A percentile compares a stretch with the other conserved stretches of the same genome.
Conservation (phyloP, 2,888 invertebrate species). For the Scaptodrosophila latifasciaeformis region DNA sequence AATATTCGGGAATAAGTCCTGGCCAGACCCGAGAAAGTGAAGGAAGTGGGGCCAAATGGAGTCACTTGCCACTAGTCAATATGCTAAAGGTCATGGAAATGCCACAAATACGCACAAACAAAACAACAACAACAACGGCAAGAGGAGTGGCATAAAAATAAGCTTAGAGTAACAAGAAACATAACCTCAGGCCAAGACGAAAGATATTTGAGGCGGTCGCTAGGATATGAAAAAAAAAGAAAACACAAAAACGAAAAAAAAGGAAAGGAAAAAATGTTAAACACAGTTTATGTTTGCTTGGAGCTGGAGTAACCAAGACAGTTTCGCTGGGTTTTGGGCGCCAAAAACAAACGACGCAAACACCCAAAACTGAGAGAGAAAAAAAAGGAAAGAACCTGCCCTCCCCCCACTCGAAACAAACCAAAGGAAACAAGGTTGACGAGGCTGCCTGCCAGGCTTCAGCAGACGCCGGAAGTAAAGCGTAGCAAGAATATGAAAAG, state of each 20-base stretch:
- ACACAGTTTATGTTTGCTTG: conserved; percentile 63
- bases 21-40: no score
- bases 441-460: conserved; percentile 25
- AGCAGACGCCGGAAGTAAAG: no score
- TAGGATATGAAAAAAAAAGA: no score
- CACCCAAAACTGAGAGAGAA: conserved; percentile 52
- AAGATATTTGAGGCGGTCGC: conserved; percentile 57
- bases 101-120: conserved; percentile 15
- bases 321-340: conserved; percentile 39
- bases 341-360: conserved; percentile 45
- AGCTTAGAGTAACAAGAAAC: conserved; percentile 21
- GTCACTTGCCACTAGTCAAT: conserved; percentile 59
- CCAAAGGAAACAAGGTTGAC: no score
- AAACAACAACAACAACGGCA: conserved; percentile 6
- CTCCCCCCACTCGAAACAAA: not conserved
- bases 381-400: conserved; percentile 19
- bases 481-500: no score
- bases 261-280: conserved; percentile 46
- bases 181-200: conserved; percentile 56
- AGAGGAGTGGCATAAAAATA: not conserved
- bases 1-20: conserved; percentile 28
- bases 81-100: conserved; percentile 54
- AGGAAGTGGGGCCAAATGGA: conserved; percentile 57
- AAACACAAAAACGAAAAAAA: conserved; percentile 22
- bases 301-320: conserved; percentile 27